Evolutionary conservation across 1,140 invertebrate species (phyloP).

Genomic region (Phymorhynchus buccinoides): DNA sequence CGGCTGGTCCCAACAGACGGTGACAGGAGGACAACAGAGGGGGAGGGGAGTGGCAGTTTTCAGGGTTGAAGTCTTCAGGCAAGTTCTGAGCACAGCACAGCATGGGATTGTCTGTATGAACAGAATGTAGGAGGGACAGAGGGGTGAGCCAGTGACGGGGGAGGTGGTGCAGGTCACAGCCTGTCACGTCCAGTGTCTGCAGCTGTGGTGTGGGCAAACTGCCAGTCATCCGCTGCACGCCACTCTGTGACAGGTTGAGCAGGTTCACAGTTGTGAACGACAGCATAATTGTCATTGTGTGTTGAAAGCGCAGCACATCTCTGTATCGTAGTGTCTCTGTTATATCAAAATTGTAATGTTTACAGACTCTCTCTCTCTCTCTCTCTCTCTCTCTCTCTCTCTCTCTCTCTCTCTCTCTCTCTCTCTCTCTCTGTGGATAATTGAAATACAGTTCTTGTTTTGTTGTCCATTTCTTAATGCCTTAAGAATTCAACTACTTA

Average conservation of each 20-base stretch:
- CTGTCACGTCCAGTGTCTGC: background rate
- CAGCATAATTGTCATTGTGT: too few relatives aligned
- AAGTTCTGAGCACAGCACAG: constrained; percentile 37
- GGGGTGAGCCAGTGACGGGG: constrained; percentile 28
- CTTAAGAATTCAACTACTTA: too few relatives aligned
- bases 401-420: too few relatives aligned
- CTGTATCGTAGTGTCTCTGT: too few relatives aligned
- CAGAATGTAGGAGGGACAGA: constrained; percentile 25
- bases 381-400: too few relatives aligned
- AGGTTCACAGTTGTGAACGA: too few relatives aligned
- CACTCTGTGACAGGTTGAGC: background rate
- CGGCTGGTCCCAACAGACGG: constrained; percentile 45
- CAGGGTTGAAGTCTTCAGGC: constrained; percentile 21
- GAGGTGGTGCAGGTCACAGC: background rate
- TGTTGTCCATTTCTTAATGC: too few relatives aligned
- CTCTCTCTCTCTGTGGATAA: too few relatives aligned
- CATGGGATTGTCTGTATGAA: background rate
- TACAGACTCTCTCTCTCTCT: too few relatives aligned
- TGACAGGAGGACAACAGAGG: constrained; percentile 55
- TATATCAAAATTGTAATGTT: too few relatives aligned
- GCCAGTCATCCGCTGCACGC: background rate
- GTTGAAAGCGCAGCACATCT: too few relatives aligned
- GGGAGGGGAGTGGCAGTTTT: background rate
- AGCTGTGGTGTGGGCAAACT: background rate
- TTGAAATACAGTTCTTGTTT: too few relatives aligned